These are phyloP conservation scores for Cynopterus brachyotis DNA, from an alignment of 2,113 vertebrate species.

Conservation along the genomic window DNA sequence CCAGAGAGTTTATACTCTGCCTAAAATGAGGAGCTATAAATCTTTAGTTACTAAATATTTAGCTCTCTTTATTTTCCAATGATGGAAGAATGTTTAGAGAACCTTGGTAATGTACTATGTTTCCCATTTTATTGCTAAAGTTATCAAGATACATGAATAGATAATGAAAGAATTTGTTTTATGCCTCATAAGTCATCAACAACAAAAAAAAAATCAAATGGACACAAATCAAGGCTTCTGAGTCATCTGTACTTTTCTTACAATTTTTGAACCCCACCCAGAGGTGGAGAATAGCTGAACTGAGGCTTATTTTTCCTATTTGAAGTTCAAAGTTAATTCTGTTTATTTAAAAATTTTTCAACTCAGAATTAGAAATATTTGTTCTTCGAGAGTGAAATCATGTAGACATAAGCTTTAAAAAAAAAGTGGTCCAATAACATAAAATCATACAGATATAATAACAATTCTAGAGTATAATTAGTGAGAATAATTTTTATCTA, in stretches of 20 bases:
- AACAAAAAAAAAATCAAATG: background rate
- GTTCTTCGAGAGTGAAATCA: background rate
- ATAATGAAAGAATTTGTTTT: background rate
- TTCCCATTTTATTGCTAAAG: background rate
- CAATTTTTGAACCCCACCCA: constrained; percentile 18
- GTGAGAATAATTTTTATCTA: background rate
- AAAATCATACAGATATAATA: background rate
- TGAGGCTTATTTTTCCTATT: constrained; percentile 17
- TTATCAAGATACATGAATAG: constrained; percentile 1
- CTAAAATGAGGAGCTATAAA: background rate
- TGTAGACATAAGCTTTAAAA: background rate
- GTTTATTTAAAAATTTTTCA: constrained; percentile 5
- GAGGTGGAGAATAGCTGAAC: background rate
- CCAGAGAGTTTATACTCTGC: background rate
- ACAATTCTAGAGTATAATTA: background rate
- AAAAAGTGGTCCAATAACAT: background rate
- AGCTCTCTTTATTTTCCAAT: background rate
- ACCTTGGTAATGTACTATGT: background rate
- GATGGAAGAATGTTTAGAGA: background rate
- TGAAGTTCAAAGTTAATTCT: constrained; percentile 49
- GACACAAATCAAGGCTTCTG: background rate
- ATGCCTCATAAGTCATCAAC: background rate
- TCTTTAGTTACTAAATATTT: background rate
- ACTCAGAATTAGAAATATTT: constrained; percentile 28
- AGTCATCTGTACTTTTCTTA: background rate